A percentile compares a stretch with the other conserved stretches of the same genome.
phyloP scores from a whole-genome alignment of 1,140 invertebrate genomes.

The Temnothorax curvispinosus region DNA sequence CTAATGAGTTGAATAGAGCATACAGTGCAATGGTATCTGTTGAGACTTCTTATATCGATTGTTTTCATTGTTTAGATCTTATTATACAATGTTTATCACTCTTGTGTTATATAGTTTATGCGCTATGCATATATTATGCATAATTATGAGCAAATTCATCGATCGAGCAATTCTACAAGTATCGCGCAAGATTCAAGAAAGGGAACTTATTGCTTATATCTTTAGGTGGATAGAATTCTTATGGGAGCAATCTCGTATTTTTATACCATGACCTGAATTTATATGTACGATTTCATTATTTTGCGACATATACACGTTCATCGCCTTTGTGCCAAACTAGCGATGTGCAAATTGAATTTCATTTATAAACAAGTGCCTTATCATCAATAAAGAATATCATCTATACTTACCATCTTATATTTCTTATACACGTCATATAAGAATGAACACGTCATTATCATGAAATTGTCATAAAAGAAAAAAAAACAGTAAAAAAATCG shows the following conservation, averaged over 20 bases:
- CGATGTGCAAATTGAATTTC: slow-evolving; percentile 22
- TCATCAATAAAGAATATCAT: slow-evolving; percentile 33
- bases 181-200: neutral
- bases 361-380: slow-evolving; percentile 47
- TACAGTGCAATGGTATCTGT: slow-evolving; percentile 37
- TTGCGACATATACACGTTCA: neutral
- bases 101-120: slow-evolving; percentile 2
- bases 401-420: neutral
- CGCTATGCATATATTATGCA: slow-evolving; percentile 15
- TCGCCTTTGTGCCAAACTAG: neutral
- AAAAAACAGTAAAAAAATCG: neutral
- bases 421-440: neutral
- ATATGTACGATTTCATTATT: slow-evolving; percentile 27
- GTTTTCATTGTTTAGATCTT: slow-evolving; percentile 30
- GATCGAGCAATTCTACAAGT: slow-evolving; percentile 10
- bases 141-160: slow-evolving; percentile 29
- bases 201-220: slow-evolving; percentile 5
- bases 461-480: neutral
- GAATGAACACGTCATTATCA: too few species aligned
- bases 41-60: slow-evolving; percentile 15
- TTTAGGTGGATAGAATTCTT: neutral
- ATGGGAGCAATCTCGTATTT: slow-evolving; percentile 24
- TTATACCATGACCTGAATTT: slow-evolving; percentile 35
- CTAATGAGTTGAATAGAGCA: slow-evolving; percentile 19
- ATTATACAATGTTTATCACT: slow-evolving; percentile 23